A percentile compares a stretch with the other conserved stretches of the same genome.
Conservation (phyloP, 2,113 vertebrate genomes). For the Toxostoma redivivum region DNA sequence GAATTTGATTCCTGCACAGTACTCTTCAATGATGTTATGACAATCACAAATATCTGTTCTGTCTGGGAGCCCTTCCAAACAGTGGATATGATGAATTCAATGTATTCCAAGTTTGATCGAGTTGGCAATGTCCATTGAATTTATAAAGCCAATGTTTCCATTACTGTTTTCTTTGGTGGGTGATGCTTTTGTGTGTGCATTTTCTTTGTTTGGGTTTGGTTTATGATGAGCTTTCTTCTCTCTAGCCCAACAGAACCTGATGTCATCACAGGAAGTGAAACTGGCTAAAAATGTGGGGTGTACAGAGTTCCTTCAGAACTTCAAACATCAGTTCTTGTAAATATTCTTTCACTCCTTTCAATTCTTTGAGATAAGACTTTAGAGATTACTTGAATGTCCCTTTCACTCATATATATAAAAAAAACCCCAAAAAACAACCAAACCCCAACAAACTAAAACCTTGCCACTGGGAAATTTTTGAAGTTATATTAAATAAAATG, state of each 20-base stretch:
- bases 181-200: rapidly evolving
- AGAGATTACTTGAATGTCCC: not conserved
- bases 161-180: not conserved
- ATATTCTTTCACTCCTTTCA: not conserved
- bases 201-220: not conserved
- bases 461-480: not conserved
- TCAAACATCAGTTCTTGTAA: not conserved
- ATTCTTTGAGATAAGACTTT: not conserved
- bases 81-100: conserved; percentile 78
- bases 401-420: not conserved
- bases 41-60: conserved; percentile 80
- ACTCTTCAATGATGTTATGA: conserved; percentile 80
- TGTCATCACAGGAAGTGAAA: not conserved
- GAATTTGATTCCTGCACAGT: conserved; percentile 80
- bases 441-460: not conserved
- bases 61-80: conserved; percentile 76
- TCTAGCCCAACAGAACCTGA: not conserved
- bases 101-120: conserved; percentile 78
- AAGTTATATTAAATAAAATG: not conserved
- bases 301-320: not conserved
- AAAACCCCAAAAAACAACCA: not conserved
- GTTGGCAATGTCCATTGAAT: conserved; percentile 71
- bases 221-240: not conserved
- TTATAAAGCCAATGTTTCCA: conserved; percentile 69
- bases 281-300: not conserved